Conservation (phyloP, 1,140 invertebrate species). For the Pinna nobilis region DNA sequence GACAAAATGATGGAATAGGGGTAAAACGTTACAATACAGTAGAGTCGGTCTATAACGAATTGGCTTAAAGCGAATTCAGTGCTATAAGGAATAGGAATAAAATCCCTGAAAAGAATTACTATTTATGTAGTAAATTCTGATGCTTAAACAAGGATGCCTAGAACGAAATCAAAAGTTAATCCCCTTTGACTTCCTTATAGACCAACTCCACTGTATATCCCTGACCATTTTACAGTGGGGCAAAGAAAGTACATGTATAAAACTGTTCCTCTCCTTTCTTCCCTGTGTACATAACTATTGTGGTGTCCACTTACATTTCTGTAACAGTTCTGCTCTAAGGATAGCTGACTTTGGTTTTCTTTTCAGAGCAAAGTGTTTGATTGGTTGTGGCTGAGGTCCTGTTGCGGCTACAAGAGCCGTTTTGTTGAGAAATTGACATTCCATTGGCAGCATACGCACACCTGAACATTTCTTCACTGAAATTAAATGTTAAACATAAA, state of each 20-base stretch:
- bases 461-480: conserved; percentile 86
- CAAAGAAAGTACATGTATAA: too few relatives aligned
- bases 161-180: not conserved
- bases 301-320: conserved; percentile 81
- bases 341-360: conserved; percentile 96
- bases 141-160: not conserved
- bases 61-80: too few relatives aligned
- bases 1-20: too few relatives aligned
- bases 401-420: conserved; percentile 91
- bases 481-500: conserved; percentile 34
- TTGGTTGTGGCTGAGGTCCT: conserved; percentile 78
- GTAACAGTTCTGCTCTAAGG: conserved; percentile 90
- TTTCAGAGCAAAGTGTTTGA: conserved; percentile 95
- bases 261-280: not conserved
- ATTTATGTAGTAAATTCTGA: too few relatives aligned
- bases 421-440: conserved; percentile 97
- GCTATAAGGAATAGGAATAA: too few relatives aligned
- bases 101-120: too few relatives aligned
- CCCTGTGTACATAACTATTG: not conserved
- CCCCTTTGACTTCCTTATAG: not conserved
- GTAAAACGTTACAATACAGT: too few relatives aligned
- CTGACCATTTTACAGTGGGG: too few relatives aligned
- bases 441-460: conserved; percentile 90
- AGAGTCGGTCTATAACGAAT: too few relatives aligned
- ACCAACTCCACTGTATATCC: too few relatives aligned